Evolutionary conservation across 1,140 invertebrate genomes (phyloP).

Genomic region (Meloidogyne hapla): DNA sequence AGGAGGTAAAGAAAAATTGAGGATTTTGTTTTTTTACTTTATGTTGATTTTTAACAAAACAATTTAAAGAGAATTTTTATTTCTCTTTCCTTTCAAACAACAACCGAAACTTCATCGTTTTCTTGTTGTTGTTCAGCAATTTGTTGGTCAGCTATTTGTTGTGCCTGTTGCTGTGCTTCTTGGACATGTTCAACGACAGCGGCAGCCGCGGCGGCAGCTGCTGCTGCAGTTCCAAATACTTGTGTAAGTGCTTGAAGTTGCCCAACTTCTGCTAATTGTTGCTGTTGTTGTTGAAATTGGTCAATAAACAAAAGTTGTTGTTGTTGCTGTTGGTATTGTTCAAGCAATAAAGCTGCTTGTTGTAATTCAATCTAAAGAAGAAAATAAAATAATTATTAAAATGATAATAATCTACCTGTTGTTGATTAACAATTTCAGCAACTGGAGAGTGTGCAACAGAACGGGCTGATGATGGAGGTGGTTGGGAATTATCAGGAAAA

Average conservation of each 20-base stretch:
- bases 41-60: no score
- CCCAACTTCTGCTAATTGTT: background rate
- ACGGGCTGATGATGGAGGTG: background rate
- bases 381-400: background rate
- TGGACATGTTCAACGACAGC: background rate
- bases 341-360: background rate
- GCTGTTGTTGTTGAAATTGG: background rate
- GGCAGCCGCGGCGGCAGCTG: background rate
- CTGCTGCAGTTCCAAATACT: background rate
- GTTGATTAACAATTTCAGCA: background rate
- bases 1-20: no score
- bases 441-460: background rate
- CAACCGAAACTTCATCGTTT: background rate
- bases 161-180: background rate
- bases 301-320: slow-evolving; percentile 6
- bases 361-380: background rate
- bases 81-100: background rate
- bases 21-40: no score
- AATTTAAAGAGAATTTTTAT: no score
- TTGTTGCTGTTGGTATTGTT: slow-evolving; percentile 2
- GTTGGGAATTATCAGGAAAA: background rate
- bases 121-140: background rate
- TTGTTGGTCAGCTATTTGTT: background rate
- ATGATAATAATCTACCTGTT: background rate
- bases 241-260: background rate